phyloP scores from a whole-genome alignment of 2,113 vertebrate species.

The Indicator maculatus region DNA sequence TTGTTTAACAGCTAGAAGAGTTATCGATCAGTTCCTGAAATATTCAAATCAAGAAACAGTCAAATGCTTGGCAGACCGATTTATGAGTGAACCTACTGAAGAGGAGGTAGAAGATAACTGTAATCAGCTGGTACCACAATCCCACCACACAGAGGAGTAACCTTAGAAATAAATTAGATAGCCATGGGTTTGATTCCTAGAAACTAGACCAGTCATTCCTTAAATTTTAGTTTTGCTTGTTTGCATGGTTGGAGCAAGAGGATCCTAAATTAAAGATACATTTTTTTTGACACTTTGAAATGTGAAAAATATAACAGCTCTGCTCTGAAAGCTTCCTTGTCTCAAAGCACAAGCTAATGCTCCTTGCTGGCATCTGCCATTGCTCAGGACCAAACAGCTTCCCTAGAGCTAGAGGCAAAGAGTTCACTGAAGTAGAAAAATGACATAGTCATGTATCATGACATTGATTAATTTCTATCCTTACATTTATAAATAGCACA shows the following conservation, averaged over 20 bases:
- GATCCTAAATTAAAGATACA: background rate
- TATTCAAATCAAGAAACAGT: background rate
- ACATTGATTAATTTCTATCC: slow-evolving; percentile 1
- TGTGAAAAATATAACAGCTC: background rate
- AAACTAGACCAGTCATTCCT: background rate
- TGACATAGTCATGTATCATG: background rate
- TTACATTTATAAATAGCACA: background rate
- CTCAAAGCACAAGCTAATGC: background rate
- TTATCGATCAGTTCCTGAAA: background rate
- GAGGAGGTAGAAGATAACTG: background rate
- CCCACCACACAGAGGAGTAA: background rate
- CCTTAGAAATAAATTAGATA: background rate
- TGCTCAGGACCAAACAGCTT: slow-evolving; percentile 10
- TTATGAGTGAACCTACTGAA: background rate
- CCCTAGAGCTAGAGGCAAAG: background rate
- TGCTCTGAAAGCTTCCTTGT: background rate
- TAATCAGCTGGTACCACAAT: background rate
- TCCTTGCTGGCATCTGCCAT: background rate
- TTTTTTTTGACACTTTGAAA: background rate
- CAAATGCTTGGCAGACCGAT: background rate
- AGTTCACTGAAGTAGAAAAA: background rate
- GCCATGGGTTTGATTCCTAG: background rate
- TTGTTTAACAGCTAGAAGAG: background rate
- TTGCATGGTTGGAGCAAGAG: background rate
- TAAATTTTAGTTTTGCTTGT: background rate